Conservation (phyloP, 2,113 vertebrate species). For the Sapajus apella region DNA sequence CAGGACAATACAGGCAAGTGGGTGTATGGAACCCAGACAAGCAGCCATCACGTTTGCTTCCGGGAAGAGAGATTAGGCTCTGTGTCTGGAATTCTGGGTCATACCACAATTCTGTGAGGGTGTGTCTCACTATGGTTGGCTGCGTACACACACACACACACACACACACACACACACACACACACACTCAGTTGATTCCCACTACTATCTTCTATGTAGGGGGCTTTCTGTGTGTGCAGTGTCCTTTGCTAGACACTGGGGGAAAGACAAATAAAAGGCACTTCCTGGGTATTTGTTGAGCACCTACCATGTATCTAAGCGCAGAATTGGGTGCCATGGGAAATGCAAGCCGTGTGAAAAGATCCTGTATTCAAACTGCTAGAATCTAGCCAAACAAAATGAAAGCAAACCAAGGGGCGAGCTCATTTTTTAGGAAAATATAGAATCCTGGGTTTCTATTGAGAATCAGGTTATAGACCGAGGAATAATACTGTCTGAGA, state of each 20-base stretch:
- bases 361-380: background rate
- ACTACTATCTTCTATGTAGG: background rate
- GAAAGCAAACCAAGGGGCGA: background rate
- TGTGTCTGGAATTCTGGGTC: slow-evolving; percentile 49
- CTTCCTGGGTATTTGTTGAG: background rate
- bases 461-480: slow-evolving; percentile 8
- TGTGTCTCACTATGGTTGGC: background rate
- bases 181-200: too few species aligned
- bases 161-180: too few species aligned
- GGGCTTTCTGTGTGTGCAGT: background rate
- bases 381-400: background rate
- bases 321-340: too few species aligned
- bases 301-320: background rate
- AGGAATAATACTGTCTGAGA: background rate
- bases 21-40: slow-evolving; percentile 48
- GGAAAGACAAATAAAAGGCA: background rate
- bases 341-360: background rate
- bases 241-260: background rate
- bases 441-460: background rate
- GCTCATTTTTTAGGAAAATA: background rate
- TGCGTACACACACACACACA: too few species aligned
- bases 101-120: background rate
- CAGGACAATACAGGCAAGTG: slow-evolving; percentile 5
- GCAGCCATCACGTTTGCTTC: slow-evolving; percentile 46
- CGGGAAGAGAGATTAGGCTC: background rate